Base-by-base conservation (phyloP, 2,797 vertebrate genomes). In the Oreochromis mossambicus region DNA sequence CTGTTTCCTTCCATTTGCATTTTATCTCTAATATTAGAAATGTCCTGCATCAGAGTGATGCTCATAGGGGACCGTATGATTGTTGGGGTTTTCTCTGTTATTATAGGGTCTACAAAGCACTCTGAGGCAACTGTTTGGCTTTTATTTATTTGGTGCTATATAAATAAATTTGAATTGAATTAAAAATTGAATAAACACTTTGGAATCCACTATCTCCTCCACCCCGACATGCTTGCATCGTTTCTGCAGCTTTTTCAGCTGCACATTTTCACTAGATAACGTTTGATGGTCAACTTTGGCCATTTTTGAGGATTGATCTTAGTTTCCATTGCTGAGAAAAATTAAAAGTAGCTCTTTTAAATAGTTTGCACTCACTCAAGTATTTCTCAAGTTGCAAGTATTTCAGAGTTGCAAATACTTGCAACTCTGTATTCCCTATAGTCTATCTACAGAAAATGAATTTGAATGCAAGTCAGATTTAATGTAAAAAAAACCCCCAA, bases 401-500 rank as follows among this genome's bases (percentile, higher is more conserved):
- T 56, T 4, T 26, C 26, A 66, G n/a, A 38, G 38, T 24, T 68
- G 4, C 61, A 66, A 66, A 66, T 24, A 24, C 24, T 24, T 24
- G 24, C 24, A 24, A 24, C 24, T 24, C 24, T 24, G 3, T 24
- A 24, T 24, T 68, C 36, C n/a, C 12, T 41, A 41, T 43, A 24
- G 63, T 24, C 21, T 43, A 68, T 58, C 55, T 43, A 24, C 36
- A 68, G 63, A 43, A 68, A 24, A 43, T 68, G 4, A 41, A 66
- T 8, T 21, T 66, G 63, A 41, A 68, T 6, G 21, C 14, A 38
- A 41, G 36, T 14, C 61, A 66, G 36, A 66, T 41, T 68, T 68
- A 21, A 14, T 0, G n/a, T 14, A 14, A 21, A 21, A 63, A 58
- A 8, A 2, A 19, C 19, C 13, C 8, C 0, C 15, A 5, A 15